Percentiles rank a stretch among this genome's conserved stretches.
Evolutionary conservation across 2,888 invertebrate genomes (phyloP).

Genomic region (Stomorhina lunata): DNA sequence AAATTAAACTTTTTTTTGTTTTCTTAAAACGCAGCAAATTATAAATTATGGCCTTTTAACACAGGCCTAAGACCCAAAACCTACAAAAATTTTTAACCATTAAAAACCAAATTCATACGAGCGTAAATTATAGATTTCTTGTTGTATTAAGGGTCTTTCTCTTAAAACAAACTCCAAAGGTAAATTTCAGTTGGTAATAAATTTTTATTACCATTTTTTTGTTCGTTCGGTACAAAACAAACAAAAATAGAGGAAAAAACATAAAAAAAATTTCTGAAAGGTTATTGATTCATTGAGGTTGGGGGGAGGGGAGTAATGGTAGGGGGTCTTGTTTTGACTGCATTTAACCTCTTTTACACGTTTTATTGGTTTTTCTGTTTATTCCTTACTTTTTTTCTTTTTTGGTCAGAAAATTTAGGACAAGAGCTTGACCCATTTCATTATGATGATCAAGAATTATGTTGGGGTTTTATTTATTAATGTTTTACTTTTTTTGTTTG

Average conservation of each 20-base stretch:
- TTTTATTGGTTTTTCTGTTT: not conserved
- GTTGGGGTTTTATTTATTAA: not conserved
- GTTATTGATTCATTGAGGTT: slow-evolving; percentile 9
- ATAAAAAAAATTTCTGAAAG: not conserved
- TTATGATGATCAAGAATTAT: slow-evolving; percentile 2
- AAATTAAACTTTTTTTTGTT: not conserved
- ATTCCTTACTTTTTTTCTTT: not conserved
- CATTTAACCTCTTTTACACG: not conserved
- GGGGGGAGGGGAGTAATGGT: no score
- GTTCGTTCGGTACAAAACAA: not conserved
- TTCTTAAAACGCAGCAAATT: slow-evolving; percentile 1
- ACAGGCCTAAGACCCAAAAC: not conserved
- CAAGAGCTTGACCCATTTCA: slow-evolving; percentile 53
- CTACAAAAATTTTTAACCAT: not conserved
- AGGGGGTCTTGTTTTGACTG: slow-evolving; percentile 7
- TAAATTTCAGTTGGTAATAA: not conserved
- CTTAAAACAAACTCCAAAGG: slow-evolving; percentile 12
- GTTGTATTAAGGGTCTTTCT: not conserved
- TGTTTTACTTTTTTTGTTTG: not conserved
- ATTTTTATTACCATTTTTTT: not conserved
- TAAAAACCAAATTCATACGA: slow-evolving; percentile 6
- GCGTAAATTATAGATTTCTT: slow-evolving; percentile 27
- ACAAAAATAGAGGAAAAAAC: not conserved
- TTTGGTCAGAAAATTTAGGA: not conserved
- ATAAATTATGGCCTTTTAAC: not conserved